A percentile compares a stretch with the other conserved stretches of the same genome.
These are phyloP conservation scores for Dipodomys ordii DNA, from an alignment of 2,113 vertebrate genomes.

Conservation along the genomic window DNA sequence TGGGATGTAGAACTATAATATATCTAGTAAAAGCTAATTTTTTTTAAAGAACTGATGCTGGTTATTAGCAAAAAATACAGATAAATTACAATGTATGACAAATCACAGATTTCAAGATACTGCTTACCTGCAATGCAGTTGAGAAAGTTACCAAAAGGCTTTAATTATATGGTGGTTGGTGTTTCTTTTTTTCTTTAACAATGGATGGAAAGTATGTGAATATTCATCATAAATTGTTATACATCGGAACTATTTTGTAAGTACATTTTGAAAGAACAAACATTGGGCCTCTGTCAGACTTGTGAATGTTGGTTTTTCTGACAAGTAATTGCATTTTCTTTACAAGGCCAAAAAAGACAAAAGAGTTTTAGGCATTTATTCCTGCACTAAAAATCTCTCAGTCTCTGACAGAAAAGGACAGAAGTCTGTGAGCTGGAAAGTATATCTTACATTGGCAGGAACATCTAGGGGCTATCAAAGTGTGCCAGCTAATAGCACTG, in stretches of 20 bases:
- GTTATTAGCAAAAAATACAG: conserved; percentile 39
- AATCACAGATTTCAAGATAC: conserved; percentile 45
- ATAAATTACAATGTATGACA: neutral
- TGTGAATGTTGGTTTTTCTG: conserved; percentile 22
- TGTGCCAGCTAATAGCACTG: neutral
- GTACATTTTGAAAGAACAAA: conserved; percentile 56
- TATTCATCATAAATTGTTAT: conserved; percentile 10
- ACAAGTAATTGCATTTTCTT: conserved; percentile 57
- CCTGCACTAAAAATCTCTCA: conserved; percentile 45
- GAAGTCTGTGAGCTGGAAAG: conserved; percentile 44
- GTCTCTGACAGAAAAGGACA: conserved; percentile 62
- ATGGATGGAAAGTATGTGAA: neutral
- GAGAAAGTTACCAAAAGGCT: neutral
- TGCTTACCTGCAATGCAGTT: conserved; percentile 13
- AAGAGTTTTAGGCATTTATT: conserved; percentile 48
- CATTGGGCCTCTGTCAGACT: conserved; percentile 36
- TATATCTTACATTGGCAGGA: conserved; percentile 25
- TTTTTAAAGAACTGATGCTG: conserved; percentile 35
- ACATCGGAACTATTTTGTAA: conserved; percentile 25
- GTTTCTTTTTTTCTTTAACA: conserved; percentile 42
- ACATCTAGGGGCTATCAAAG: conserved; percentile 42
- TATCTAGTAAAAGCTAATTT: conserved; percentile 38
- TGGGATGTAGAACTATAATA: conserved; percentile 33
- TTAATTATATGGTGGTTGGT: neutral
- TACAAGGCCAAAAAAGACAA: conserved; percentile 51